phyloP scores from a whole-genome alignment of 2,113 vertebrate genomes.

The Hucho hucho region DNA sequence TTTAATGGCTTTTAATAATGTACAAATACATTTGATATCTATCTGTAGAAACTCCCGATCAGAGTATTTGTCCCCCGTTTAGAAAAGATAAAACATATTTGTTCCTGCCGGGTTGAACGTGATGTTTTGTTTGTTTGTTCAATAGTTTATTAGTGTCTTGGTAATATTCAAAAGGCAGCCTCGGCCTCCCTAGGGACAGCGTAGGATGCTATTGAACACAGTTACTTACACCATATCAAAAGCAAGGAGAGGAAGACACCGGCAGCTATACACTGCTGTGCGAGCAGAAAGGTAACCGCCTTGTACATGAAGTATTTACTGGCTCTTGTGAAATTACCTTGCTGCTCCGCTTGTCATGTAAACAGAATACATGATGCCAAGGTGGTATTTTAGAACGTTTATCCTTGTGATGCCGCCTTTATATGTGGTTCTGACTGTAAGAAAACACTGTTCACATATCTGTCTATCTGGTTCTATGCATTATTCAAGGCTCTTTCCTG shows the following conservation, averaged over 20 bases:
- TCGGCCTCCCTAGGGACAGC: conserved; percentile 55
- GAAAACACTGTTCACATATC: conserved; percentile 41
- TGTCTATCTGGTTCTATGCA: conserved; percentile 17
- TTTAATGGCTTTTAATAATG: conserved; percentile 4
- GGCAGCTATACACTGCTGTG: conserved; percentile 36
- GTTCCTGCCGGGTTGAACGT: conserved; percentile 48
- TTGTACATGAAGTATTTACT: conserved; percentile 79
- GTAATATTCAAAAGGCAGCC: conserved; percentile 48
- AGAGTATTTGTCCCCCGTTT: conserved; percentile 54
- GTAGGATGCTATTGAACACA: conserved; percentile 45
- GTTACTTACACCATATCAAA: conserved; percentile 70
- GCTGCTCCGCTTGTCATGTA: conserved; percentile 73
- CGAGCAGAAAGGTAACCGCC: conserved; percentile 66
- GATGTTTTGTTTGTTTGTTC: conserved; percentile 74
- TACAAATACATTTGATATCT: conserved; percentile 21
- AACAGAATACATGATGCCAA: conserved; percentile 75
- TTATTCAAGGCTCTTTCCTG: conserved; percentile 2
- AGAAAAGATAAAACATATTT: conserved; percentile 29
- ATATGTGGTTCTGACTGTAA: conserved; percentile 28
- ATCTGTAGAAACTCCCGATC: conserved; percentile 35
- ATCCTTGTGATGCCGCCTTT: conserved; percentile 57
- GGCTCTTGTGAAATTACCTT: conserved; percentile 74
- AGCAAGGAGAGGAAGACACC: conserved; percentile 47
- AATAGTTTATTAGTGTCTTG: conserved; percentile 68
- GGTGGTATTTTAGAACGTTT: conserved; percentile 75